Percentiles rank a stretch among this genome's conserved stretches.
phyloP scores from a whole-genome alignment of 2,888 invertebrate species.

The Cynaeus angustus region DNA sequence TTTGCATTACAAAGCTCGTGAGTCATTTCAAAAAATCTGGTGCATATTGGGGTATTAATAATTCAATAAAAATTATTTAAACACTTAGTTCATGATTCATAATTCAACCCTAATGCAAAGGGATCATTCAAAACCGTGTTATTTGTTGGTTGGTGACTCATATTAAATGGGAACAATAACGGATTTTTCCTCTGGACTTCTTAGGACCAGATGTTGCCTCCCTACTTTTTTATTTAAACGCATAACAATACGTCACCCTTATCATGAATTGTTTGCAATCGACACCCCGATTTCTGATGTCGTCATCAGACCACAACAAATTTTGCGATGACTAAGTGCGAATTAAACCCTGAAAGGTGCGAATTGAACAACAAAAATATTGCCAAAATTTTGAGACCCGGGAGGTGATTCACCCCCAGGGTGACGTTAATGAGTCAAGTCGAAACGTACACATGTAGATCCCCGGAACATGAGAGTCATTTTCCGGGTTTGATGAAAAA shows the following conservation, averaged over 20 bases:
- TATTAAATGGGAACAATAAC: slow-evolving; percentile 46
- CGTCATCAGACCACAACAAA: slow-evolving; percentile 35
- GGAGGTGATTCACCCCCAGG: slow-evolving; percentile 41
- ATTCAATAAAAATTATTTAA: slow-evolving; percentile 50
- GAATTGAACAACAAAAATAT: background rate
- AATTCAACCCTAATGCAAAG: slow-evolving; percentile 48
- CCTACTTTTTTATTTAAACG: slow-evolving; percentile 46
- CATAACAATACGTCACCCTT: slow-evolving; percentile 40
- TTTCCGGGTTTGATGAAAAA: slow-evolving; percentile 17
- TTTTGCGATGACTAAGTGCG: slow-evolving; percentile 22
- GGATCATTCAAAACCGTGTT: slow-evolving; percentile 48
- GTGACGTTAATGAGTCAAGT: slow-evolving; percentile 31
- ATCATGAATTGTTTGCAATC: slow-evolving; percentile 45
- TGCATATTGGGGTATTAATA: slow-evolving; percentile 45
- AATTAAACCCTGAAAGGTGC: slow-evolving; percentile 4
- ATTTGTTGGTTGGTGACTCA: slow-evolving; percentile 49
- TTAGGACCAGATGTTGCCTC: slow-evolving; percentile 48
- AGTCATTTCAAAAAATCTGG: slow-evolving; percentile 46
- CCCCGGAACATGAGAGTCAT: slow-evolving; percentile 20
- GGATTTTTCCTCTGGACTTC: slow-evolving; percentile 35
- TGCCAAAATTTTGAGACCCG: no score
- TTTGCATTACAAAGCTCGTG: slow-evolving; percentile 45
- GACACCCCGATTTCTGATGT: slow-evolving; percentile 41
- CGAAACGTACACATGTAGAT: slow-evolving; percentile 9
- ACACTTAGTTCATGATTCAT: slow-evolving; percentile 49